phyloP scores from a whole-genome alignment of 2,888 invertebrate species.

The Pheosia tremula region DNA sequence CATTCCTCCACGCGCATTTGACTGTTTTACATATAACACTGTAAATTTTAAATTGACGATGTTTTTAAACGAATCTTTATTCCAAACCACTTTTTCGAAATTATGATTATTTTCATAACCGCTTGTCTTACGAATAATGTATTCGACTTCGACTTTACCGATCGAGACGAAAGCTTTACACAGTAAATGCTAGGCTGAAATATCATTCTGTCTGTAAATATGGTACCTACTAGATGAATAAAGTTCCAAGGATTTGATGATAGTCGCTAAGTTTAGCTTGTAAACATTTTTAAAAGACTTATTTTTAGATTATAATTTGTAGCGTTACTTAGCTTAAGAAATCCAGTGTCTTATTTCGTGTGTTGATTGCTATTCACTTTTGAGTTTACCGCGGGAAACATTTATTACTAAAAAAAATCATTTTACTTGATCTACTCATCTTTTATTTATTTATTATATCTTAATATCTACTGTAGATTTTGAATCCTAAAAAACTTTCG shows the following conservation, averaged over 20 bases:
- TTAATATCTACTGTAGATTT: background rate
- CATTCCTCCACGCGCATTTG: slow-evolving; percentile 58
- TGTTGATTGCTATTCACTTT: slow-evolving; percentile 1
- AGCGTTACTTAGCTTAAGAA: slow-evolving; percentile 45
- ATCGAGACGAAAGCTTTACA: slow-evolving; percentile 15
- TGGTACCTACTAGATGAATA: slow-evolving; percentile 42
- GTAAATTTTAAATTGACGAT: slow-evolving; percentile 19
- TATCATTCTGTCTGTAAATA: slow-evolving; percentile 46
- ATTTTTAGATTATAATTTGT: slow-evolving; percentile 55
- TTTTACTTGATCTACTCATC: background rate
- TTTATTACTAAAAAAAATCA: background rate
- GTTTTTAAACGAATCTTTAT: slow-evolving; percentile 20
- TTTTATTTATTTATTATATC: background rate
- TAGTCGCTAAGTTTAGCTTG: slow-evolving; percentile 52
- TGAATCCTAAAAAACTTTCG: background rate
- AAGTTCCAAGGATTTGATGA: slow-evolving; percentile 72
- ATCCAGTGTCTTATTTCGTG: slow-evolving; percentile 40
- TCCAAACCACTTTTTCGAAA: slow-evolving; percentile 33
- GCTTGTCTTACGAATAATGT: slow-evolving; percentile 1
- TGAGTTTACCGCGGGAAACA: slow-evolving; percentile 17
- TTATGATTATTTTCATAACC: slow-evolving; percentile 9
- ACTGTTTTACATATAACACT: background rate
- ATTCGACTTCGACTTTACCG: slow-evolving; percentile 35
- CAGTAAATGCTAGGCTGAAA: slow-evolving; percentile 16
- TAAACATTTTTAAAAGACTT: slow-evolving; percentile 77